Base-by-base conservation (phyloP, 2,797 vertebrate species). In the Calcarius lapponicus region DNA sequence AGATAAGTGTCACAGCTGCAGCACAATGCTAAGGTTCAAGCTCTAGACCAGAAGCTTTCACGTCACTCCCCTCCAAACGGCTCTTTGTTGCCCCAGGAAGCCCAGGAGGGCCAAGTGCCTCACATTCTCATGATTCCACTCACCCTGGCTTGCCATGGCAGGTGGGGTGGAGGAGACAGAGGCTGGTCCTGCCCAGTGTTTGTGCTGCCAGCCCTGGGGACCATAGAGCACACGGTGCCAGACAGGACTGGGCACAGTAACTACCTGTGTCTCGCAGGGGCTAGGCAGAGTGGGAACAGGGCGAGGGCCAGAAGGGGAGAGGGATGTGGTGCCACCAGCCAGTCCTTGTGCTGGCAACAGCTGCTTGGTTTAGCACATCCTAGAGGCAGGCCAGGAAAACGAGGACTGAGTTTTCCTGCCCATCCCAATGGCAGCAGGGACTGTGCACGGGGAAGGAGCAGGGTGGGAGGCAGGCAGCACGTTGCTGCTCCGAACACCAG, bases 1-100 rank as follows among this genome's bases (percentile, higher is more conserved):
- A 94, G 92, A 94, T 96, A 80, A 96, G 90, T 40, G 48, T 72
- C 67, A 22, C 42, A 16, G 69, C 72, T 31, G n/a, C 31, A 14
- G 71, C 38, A 74, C 2, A 1, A 18, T 73, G 81, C 89, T 58
- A 80, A 91, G 86, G 86, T 80, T 78, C 90, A 94, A 58, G 69
- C 85, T 76, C n/a, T 32, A 45, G 53, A 60, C 32, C 53, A 58
- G 66, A 60, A 86, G 22, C 20, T 76, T 56, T 74, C 5, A 1
- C 24, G 53, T 79, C 28, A 9, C 48, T 38, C 45, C 42, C 5
- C 43, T 85, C 62, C 9, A 6, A 65, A 32, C 2, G 0, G 13
- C 58, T 86, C 18, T 50, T 75, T 70, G 54, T 20, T 79, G 43
- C 54, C 17, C 9, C 1, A 13, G 32, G 70, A 62, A 47, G 48